A percentile compares a stretch with the other conserved stretches of the same genome.
Evolutionary conservation across 2,888 invertebrate genomes (phyloP).

Genomic region (Trachelus iudaicus): DNA sequence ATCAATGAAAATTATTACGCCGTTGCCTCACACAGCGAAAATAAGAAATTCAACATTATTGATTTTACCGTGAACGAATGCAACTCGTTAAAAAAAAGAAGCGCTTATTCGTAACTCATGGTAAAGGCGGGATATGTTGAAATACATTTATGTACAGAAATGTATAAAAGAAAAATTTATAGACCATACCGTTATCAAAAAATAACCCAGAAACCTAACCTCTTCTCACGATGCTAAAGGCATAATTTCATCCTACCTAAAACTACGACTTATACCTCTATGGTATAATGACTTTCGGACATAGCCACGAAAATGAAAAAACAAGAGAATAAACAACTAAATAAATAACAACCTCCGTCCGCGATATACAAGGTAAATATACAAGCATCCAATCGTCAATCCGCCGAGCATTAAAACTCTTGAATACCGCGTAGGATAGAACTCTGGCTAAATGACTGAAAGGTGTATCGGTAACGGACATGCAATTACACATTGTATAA

Average conservation of each 20-base stretch:
- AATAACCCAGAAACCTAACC: not conserved
- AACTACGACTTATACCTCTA: not conserved
- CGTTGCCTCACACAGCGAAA: not conserved
- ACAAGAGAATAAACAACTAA: not conserved
- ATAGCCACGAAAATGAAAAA: not conserved
- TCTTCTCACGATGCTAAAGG: not conserved
- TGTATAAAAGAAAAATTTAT: no score
- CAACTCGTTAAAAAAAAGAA: not conserved
- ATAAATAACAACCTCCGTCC: not conserved
- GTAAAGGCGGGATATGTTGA: not conserved
- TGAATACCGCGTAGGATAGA: not conserved
- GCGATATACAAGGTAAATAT: not conserved
- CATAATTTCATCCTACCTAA: not conserved
- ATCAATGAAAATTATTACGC: not conserved
- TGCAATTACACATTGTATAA: conserved; percentile 17
- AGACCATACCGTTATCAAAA: not conserved
- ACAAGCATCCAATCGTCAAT: not conserved
- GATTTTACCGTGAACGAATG: not conserved
- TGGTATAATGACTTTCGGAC: no score
- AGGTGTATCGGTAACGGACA: not conserved
- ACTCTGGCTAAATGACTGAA: not conserved
- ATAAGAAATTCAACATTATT: not conserved
- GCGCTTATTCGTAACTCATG: no score
- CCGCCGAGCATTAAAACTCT: not conserved
- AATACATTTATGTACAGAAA: no score